Evolutionary conservation across 1,140 invertebrate genomes (phyloP), one percentile per base, ranked within the genome.

Genomic region (Odontomachus brunneus): DNA sequence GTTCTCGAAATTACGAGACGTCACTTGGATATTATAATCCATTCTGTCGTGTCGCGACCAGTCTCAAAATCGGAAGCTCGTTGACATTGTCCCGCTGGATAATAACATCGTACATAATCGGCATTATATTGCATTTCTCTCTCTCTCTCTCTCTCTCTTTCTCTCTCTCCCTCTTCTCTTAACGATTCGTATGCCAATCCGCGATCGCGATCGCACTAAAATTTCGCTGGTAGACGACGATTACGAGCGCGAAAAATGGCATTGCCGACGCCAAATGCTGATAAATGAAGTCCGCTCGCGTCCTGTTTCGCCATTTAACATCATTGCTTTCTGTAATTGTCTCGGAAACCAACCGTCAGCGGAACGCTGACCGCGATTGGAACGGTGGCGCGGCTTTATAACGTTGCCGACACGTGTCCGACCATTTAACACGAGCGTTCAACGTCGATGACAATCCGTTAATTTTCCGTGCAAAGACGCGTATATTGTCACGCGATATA

Each of bases 1-100:
- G 75, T 78, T 69, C 51, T 44, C 49, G 75, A 69, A 78, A 78
- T 78, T 78, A 55, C 7, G 44, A 19, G 63, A 69, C 17, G 49
- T n/a, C 51, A 69, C 65, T 69, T 69, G 63, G 33, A 57, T 78
- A 78, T 67, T 67, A 69, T 69, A 78, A 69, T 78, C 33, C 75
- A 69, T 69, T 78, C 19, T 69, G 63, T 76, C 63, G 22, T 11
- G 55, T 78, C 60, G 33, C 22, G 48, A 19, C 5, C 15, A 29
- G 22, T 0, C 55, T 78, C 19, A 49, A 67, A 78, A 78, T 78
- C 49, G 74, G 49, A 55, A 55, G 29, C 29, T 24, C 38, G 38
- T 29, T 44, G 29, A 72, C 38, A 48, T 65, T 53, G 60, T 59
- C 49, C 22, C 24, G 44, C 26, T 49, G 75, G 75, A 78, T 78